Evolutionary conservation across 2,797 vertebrate genomes (phyloP).

Genomic region (Halcyon badia): DNA sequence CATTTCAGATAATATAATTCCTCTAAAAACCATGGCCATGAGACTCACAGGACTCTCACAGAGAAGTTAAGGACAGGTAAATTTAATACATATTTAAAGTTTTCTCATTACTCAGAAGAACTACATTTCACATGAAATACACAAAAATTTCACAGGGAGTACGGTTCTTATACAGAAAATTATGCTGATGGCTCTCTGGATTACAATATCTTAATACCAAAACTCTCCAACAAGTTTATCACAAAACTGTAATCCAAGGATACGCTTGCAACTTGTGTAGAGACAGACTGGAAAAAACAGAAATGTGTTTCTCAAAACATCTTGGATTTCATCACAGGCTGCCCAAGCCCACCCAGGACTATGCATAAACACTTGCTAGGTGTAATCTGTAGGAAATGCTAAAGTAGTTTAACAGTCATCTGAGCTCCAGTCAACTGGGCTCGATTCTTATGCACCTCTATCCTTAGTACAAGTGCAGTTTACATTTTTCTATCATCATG

Average conservation of each 20-base stretch:
- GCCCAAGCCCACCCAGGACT: not conserved
- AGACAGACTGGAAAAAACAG: not conserved
- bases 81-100: rapidly evolving
- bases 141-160: not conserved
- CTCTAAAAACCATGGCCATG: not conserved
- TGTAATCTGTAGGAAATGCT: not conserved
- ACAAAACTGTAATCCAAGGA: not conserved
- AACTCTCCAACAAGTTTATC: not conserved
- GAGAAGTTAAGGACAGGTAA: not conserved
- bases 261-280: not conserved
- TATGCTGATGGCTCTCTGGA: not conserved
- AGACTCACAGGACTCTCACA: not conserved
- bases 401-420: not conserved
- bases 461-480: not conserved
- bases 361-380: not conserved
- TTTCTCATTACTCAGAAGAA: not conserved
- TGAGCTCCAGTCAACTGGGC: not conserved
- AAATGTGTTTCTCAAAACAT: not conserved
- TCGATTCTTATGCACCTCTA: not conserved
- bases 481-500: not conserved
- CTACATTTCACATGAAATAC: not conserved
- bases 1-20: not conserved
- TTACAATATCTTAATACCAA: not conserved
- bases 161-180: not conserved
- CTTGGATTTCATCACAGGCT: not conserved